Evolutionary conservation across 2,888 invertebrate species (phyloP), one percentile per base, ranked within the genome.

Genomic region (Epinotia ramella): DNA sequence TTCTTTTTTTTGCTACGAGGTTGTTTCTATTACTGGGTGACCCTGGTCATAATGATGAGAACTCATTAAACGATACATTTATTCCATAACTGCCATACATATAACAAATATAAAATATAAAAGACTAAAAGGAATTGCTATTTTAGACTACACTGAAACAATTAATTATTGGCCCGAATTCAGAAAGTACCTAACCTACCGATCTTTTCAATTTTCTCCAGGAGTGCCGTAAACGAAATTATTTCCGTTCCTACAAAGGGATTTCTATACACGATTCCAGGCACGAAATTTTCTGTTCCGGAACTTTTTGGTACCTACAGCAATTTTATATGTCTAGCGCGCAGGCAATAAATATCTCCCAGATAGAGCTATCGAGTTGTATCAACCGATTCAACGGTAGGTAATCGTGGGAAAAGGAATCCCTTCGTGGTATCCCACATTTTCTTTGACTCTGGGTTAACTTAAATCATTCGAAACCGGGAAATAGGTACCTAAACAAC

Each of bases 261-360:
- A 64, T 63, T 33, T 60, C 49, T 53, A 13, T 64, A 73, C 62
- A 60, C 9, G 60, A 71, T 66, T 71, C 65, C 65, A 71, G 53
- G 62, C 71, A 76, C 71, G 66, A 66, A 44, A 71, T 28, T 76
- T 53, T 66, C 71, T 62, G 56, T 70, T 49, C 24, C 44, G 63
- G 53, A 64, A 67, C 53, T 56, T 65, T 70, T 75, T 56, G 53
- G 53, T 9, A 28, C n/a, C 20, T 20, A 2, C 1, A 71, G 56
- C 62, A 66, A 62, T 71, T 75, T 71, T 56, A 24, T 70, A 75
- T 62, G 66, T 49, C 75, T 46, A 66, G 56, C 44, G 60, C 56
- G 40, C 5, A 44, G 63, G 44, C 53, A 67, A 71, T 76, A 76
- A 70, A 75, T 70, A 64, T 60, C 33, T 44, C 11, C 33, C 53